Evolutionary conservation across 2,888 invertebrate genomes (phyloP), one percentile per base, ranked within the genome.

Genomic region (Lasioglossum malachurum): DNA sequence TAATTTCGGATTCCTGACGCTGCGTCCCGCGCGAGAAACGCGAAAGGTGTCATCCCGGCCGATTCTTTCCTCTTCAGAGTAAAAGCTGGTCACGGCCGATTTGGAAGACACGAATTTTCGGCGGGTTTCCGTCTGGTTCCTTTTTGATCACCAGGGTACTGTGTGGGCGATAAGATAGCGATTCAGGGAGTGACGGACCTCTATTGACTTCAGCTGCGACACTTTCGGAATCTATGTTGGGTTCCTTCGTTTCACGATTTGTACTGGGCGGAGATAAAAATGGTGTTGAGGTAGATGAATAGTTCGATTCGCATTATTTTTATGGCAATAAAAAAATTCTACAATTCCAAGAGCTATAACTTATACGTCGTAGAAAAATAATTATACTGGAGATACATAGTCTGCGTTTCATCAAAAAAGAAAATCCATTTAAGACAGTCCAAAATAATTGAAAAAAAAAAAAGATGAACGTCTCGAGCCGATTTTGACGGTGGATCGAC

Each of bases 1-100:
- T 75, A 74, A 86, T 84, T 84, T 27, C 49, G 76, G 80, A 84
- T 86, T 84, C 80, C 38, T 14, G 60, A 27, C 46, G 38, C 23
- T 19, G 38, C 69, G 31, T 31, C 35, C 67, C 8, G 64, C 31
- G 64, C 31, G 64, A 16, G 16, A 14, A 16, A 31, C 31, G 35
- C 67, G 67, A 31, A 7, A 19, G 31, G 31, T 67, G 67, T 67
- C 67, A 67, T 67, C 35, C 16, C 67, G 67, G 7, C 16, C 35
- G 67, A 67, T 67, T 67, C 67, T 67, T 67, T 16, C 67, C 31
- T 35, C 8, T 16, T 60, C 60, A 5, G 67, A 19, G 31, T 31
- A 67, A 8, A 67, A 67, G 35, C 35, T 67, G 16, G 35, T 67
- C 67, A 35, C 67, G 19, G 31, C 31, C 2, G 67, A 35, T 19